phyloP scores from a whole-genome alignment of 2,888 invertebrate species.

The Sicus ferrugineus region DNA sequence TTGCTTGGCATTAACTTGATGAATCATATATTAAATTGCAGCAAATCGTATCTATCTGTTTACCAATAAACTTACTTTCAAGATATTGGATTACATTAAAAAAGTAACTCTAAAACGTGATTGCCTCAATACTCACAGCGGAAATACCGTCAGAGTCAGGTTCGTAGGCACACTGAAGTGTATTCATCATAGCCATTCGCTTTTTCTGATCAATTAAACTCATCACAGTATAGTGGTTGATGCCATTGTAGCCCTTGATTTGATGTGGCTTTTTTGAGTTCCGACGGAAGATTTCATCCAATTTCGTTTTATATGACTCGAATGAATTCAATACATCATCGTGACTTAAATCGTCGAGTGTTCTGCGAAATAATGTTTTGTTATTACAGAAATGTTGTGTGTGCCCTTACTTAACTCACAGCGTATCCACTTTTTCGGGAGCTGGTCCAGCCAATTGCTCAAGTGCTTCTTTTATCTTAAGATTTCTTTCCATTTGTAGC shows the following conservation, averaged over 20 bases:
- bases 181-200: conserved; percentile 41
- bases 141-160: conserved; percentile 20
- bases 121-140: neutral
- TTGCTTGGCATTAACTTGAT: too few species aligned
- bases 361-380: conserved; percentile 30
- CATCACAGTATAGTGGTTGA: conserved; percentile 42
- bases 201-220: conserved; percentile 33
- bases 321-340: conserved; percentile 38
- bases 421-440: conserved; percentile 39
- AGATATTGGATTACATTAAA: too few species aligned
- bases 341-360: conserved; percentile 34
- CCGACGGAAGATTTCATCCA: conserved; percentile 39
- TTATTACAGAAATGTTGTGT: neutral
- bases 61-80: too few species aligned
- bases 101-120: neutral
- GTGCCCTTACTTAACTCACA: conserved; percentile 33
- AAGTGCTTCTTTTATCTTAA: conserved; percentile 36
- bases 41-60: too few species aligned
- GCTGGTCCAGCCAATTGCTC: conserved; percentile 35
- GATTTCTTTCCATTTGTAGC: conserved; percentile 36
- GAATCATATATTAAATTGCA: too few species aligned
- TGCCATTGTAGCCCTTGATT: conserved; percentile 39
- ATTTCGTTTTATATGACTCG: conserved; percentile 31
- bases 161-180: conserved; percentile 37
- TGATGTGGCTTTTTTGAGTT: conserved; percentile 35